These are phyloP conservation scores for Tenthredo distinguenda DNA, from an alignment of 2,888 invertebrate species.

Conservation along the genomic window DNA sequence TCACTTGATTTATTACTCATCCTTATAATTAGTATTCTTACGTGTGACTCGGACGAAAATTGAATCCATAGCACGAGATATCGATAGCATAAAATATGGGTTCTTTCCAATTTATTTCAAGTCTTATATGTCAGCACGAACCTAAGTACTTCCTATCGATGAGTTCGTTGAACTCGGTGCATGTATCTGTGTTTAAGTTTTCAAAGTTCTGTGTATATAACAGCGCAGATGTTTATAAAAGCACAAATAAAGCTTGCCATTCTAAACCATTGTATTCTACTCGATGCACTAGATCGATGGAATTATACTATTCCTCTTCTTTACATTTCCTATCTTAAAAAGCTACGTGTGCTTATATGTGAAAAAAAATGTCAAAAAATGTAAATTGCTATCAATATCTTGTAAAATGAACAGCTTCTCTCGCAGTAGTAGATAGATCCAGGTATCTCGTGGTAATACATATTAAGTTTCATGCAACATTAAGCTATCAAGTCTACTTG, in stretches of 20 bases:
- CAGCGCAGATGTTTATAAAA: neutral
- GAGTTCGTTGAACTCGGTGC: neutral
- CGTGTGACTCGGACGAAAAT: neutral
- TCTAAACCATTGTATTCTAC: neutral
- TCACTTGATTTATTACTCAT: neutral
- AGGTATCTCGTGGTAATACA: neutral
- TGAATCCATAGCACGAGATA: neutral
- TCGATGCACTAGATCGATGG: too few species aligned
- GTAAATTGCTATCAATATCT: neutral
- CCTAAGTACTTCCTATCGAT: neutral
- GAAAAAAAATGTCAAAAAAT: neutral
- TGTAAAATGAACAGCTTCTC: neutral
- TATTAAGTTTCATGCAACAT: neutral
- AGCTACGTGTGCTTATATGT: neutral
- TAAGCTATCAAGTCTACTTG: neutral
- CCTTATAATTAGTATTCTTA: neutral
- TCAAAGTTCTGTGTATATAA: neutral
- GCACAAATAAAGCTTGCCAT: neutral
- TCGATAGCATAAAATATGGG: neutral
- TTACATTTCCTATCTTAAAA: neutral
- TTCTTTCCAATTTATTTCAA: neutral
- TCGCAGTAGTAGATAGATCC: neutral
- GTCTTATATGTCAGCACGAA: neutral
- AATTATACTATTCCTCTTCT: neutral
- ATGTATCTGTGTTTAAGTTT: neutral